These are phyloP conservation scores for Okamejei kenojei DNA, from an alignment of 2,797 vertebrate species.

Conservation along the genomic window DNA sequence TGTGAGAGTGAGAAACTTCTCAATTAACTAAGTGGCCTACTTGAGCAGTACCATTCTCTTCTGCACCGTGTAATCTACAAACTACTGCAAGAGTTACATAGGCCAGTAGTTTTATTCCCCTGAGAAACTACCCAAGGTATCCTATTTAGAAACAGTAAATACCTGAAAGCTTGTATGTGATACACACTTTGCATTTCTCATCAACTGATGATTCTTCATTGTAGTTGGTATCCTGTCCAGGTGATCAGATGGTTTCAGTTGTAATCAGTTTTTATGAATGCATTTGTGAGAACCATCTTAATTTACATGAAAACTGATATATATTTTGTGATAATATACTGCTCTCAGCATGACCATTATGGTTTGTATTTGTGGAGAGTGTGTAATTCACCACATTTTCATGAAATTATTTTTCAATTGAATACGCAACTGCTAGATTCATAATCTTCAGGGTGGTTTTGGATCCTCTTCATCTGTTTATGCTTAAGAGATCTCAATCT, in stretches of 20 bases:
- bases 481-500: no score
- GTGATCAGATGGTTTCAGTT: neutral
- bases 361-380: neutral
- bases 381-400: neutral
- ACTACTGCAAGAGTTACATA: neutral
- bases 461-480: neutral
- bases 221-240: neutral
- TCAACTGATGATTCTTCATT: neutral
- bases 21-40: neutral
- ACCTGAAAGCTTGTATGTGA: neutral
- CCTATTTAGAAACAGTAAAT: neutral
- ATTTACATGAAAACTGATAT: neutral
- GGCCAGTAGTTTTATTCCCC: neutral
- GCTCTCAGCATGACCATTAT: neutral
- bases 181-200: neutral
- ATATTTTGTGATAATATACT: neutral
- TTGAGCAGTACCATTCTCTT: neutral
- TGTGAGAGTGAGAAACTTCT: neutral
- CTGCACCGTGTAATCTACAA: neutral
- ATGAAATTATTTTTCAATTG: neutral
- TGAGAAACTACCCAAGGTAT: neutral
- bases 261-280: neutral
- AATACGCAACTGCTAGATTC: neutral
- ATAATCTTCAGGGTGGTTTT: neutral
- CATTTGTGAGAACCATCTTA: neutral